Evolutionary conservation across 2,113 vertebrate species (phyloP).

Genomic region (Cisticola juncidis): DNA sequence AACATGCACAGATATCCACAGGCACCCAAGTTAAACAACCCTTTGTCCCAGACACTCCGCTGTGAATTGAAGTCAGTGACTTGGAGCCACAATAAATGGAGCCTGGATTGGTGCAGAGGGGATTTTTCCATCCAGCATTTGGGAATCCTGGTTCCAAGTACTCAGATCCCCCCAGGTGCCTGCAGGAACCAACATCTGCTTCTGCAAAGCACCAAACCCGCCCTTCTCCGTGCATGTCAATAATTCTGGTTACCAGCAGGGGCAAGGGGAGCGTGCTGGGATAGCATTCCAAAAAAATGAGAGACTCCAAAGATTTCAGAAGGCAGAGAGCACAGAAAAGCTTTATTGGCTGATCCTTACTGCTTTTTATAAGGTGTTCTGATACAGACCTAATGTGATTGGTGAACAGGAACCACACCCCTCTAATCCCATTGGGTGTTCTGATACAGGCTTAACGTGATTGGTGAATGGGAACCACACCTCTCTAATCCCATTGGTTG

Average conservation of each 20-base stretch:
- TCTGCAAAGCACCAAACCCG: not conserved
- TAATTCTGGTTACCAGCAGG: not conserved
- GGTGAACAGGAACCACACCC: too few species aligned
- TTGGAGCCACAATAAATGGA: not conserved
- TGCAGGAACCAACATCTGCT: not conserved
- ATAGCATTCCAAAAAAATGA: not conserved
- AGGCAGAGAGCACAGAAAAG: too few species aligned
- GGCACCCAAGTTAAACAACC: not conserved
- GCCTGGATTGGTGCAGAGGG: not conserved
- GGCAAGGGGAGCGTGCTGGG: not conserved
- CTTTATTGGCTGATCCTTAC: too few species aligned
- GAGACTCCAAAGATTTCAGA: too few species aligned
- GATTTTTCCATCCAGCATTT: not conserved
- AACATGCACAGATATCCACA: not conserved
- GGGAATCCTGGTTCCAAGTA: not conserved
- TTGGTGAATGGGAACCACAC: too few species aligned
- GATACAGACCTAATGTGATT: too few species aligned
- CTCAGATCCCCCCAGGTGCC: not conserved
- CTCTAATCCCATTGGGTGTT: too few species aligned
- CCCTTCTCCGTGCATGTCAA: not conserved
- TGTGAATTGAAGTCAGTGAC: not conserved
- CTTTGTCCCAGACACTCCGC: not conserved
- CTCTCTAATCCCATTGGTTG: too few species aligned
- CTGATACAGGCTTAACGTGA: too few species aligned
- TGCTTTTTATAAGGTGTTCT: too few species aligned